A percentile compares a stretch with the other conserved stretches of the same genome.
Conservation (phyloP, 2,797 vertebrate genomes). For the Hypotaenidia philippensis region DNA sequence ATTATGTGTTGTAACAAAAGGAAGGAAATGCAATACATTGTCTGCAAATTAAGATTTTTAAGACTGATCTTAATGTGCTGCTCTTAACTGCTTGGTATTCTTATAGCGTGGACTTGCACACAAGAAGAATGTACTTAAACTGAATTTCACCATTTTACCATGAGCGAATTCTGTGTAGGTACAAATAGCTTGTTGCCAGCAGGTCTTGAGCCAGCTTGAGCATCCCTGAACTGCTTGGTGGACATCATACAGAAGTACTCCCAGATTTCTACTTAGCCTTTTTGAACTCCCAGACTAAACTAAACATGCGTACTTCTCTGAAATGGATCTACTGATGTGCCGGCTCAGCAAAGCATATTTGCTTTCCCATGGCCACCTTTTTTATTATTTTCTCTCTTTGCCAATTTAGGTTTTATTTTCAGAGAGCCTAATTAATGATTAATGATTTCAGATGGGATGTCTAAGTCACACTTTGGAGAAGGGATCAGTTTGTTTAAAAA, state of each 20-base stretch:
- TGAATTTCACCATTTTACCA: neutral
- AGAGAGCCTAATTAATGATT: neutral
- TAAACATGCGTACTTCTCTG: neutral
- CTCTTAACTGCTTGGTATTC: neutral
- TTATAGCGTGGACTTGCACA: neutral
- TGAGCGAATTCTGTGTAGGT: neutral
- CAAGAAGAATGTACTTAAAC: neutral
- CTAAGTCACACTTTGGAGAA: neutral
- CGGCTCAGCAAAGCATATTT: neutral
- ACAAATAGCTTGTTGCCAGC: neutral
- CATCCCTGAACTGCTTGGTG: neutral
- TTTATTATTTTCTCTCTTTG: neutral
- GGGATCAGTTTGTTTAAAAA: neutral
- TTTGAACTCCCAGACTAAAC: neutral
- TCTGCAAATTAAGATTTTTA: neutral
- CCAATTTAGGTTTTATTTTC: neutral
- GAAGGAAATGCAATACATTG: neutral
- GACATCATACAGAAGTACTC: neutral
- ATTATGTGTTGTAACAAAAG: neutral
- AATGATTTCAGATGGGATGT: neutral
- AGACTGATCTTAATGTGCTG: neutral
- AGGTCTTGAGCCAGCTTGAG: neutral
- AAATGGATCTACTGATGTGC: neutral
- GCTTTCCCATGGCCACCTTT: neutral
- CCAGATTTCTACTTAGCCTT: neutral